Percentiles rank a stretch among this genome's conserved stretches.
phyloP scores from a whole-genome alignment of 2,888 invertebrate genomes.

The Julus scanicus region DNA sequence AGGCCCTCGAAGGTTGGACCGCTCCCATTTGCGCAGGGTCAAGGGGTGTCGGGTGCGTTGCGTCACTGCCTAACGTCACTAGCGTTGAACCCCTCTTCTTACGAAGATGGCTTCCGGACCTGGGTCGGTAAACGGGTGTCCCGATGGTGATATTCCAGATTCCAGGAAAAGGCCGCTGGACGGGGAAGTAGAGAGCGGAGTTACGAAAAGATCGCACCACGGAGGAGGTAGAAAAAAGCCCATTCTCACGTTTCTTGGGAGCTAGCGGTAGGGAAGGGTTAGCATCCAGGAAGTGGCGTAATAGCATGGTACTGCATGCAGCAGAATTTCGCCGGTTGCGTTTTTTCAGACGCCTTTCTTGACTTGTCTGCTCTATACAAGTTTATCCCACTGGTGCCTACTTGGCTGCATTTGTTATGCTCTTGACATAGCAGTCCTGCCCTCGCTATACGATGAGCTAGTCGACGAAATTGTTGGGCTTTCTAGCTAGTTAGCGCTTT shows the following conservation, averaged over 20 bases:
- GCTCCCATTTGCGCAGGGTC: not conserved
- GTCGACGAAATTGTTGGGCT: conserved; percentile 10
- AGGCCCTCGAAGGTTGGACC: not conserved
- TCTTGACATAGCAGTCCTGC: conserved; percentile 14
- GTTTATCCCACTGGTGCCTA: conserved; percentile 29
- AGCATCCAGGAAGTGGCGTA: conserved; percentile 56
- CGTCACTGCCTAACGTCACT: conserved; percentile 49
- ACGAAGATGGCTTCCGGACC: conserved; percentile 59
- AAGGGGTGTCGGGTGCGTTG: conserved; percentile 45
- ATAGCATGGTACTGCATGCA: conserved; percentile 45
- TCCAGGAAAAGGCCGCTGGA: conserved; percentile 59
- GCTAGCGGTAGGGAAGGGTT: conserved; percentile 44
- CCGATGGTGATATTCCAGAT: conserved; percentile 59
- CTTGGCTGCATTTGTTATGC: conserved; percentile 17
- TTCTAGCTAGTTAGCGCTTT: conserved; percentile 36
- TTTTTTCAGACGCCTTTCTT: conserved; percentile 39
- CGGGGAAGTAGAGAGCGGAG: conserved; percentile 59
- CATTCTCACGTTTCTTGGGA: not conserved
- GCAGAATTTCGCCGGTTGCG: conserved; percentile 42
- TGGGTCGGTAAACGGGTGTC: conserved; percentile 58
- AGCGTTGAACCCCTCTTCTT: conserved; percentile 53
- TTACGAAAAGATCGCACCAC: conserved; percentile 58
- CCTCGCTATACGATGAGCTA: conserved; percentile 37
- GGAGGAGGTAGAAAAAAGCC: conserved; percentile 57
- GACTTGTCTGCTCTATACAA: conserved; percentile 42